These are phyloP conservation scores for Diploptera punctata DNA, from an alignment of 2,888 invertebrate genomes.

Conservation along the genomic window DNA sequence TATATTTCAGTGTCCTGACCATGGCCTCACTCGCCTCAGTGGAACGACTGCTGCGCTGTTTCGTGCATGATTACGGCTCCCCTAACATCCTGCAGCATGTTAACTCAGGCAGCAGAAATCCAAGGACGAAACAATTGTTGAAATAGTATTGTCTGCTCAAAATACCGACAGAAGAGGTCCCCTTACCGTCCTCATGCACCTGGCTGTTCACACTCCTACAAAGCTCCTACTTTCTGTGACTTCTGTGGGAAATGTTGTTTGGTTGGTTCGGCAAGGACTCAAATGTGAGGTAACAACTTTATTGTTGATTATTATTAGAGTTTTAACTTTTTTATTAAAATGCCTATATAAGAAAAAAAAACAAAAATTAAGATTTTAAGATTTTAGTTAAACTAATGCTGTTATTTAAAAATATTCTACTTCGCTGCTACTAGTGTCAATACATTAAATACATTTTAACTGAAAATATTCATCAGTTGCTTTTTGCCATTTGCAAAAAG, in stretches of 20 bases:
- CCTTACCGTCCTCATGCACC: conserved; percentile 87
- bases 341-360: no score
- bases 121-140: conserved; percentile 92
- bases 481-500: no score
- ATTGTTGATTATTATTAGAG: no score
- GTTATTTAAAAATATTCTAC: no score
- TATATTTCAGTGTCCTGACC: conserved; percentile 85
- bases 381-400: no score
- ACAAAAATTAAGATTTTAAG: no score
- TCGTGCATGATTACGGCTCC: conserved; percentile 94
- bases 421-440: no score
- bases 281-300: no score
- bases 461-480: no score
- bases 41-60: conserved; percentile 94
- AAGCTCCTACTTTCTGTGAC: conserved; percentile 99
- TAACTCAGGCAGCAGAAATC: no score
- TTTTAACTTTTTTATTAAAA: no score
- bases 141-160: conserved; percentile 86
- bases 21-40: conserved; percentile 87
- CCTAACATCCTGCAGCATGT: conserved; percentile 93
- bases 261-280: conserved; percentile 97
- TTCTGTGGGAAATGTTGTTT: conserved; percentile 99
- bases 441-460: no score
- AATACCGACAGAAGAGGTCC: conserved; percentile 62
- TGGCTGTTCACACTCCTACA: conserved; percentile 98